Conservation (phyloP, 2,797 vertebrate genomes). For the Acestrorhynchus altus region DNA sequence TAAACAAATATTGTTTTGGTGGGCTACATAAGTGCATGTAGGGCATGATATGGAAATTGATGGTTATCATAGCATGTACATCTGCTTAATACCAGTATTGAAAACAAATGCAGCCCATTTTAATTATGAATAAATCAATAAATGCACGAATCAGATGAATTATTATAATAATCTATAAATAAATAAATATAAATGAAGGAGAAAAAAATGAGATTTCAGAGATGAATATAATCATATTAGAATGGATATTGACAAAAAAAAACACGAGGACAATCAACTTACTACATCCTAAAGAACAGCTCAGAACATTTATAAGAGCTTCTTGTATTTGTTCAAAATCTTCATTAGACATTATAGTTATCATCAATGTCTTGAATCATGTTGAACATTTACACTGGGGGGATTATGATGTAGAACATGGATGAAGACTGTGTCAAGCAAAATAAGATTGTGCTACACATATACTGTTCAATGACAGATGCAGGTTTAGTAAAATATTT, state of each 20-base stretch:
- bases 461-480: too few species aligned
- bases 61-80: too few species aligned
- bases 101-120: too few species aligned
- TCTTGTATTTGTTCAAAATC: fast-evolving
- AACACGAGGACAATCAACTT: constrained; percentile 9
- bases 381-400: constrained; percentile 37
- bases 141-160: too few species aligned
- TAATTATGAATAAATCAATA: too few species aligned
- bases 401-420: background rate
- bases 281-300: background rate
- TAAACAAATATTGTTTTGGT: background rate
- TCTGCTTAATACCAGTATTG: too few species aligned
- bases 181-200: too few species aligned
- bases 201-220: background rate
- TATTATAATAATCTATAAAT: too few species aligned
- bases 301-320: fast-evolving
- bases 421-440: background rate
- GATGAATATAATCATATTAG: background rate
- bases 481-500: background rate
- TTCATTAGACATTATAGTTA: background rate
- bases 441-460: background rate
- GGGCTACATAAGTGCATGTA: too few species aligned
- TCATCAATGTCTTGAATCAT: constrained; percentile 46
- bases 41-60: too few species aligned
- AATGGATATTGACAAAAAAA: background rate